Evolutionary conservation across 2,797 vertebrate genomes (phyloP).

Genomic region (Phrynocephalus forsythii): DNA sequence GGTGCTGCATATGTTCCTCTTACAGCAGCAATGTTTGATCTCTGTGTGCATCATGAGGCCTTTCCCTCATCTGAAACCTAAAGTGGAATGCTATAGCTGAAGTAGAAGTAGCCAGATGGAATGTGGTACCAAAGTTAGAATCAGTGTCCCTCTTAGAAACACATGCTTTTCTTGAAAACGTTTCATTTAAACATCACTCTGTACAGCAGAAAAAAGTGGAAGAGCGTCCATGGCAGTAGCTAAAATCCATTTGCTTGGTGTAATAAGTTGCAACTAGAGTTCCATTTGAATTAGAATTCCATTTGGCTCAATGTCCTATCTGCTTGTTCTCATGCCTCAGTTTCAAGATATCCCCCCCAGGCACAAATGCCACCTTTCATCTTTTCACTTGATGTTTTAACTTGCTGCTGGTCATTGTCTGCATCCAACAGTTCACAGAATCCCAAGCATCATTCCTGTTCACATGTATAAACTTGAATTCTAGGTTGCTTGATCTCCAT

Average conservation of each 20-base stretch:
- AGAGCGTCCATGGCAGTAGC: not conserved
- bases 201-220: too few species aligned
- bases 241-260: not conserved
- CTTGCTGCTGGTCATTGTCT: too few species aligned
- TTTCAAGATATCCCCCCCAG: too few species aligned
- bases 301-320: too few species aligned
- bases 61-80: not conserved
- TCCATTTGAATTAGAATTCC: too few species aligned
- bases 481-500: not conserved
- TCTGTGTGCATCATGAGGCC: not conserved
- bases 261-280: too few species aligned
- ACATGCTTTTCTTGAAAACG: not conserved
- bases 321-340: too few species aligned
- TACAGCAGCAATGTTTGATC: not conserved
- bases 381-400: too few species aligned
- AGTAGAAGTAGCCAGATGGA: not conserved
- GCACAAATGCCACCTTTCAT: too few species aligned
- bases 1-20: not conserved
- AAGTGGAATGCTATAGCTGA: not conserved
- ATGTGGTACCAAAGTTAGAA: not conserved
- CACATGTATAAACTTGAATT: not conserved
- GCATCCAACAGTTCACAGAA: too few species aligned
- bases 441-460: not conserved
- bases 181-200: not conserved
- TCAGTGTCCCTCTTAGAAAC: conserved; percentile 1